These are phyloP conservation scores for Drosophila baimaii DNA, from an alignment of 1,140 invertebrate genomes.

Conservation along the genomic window DNA sequence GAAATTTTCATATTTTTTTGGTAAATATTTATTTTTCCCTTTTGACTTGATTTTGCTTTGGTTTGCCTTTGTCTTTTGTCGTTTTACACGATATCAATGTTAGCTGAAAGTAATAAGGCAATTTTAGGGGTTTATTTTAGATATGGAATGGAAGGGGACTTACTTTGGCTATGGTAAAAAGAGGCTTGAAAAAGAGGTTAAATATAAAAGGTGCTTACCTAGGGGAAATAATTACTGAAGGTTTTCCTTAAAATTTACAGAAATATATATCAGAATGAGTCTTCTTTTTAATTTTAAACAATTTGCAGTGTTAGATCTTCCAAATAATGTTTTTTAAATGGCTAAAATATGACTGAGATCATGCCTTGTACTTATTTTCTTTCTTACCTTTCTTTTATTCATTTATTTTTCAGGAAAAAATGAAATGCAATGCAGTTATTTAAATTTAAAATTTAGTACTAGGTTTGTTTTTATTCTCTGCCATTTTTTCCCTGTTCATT, in stretches of 20 bases:
- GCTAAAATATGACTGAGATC: too few species aligned
- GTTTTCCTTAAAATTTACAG: not conserved
- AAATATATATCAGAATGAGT: not conserved
- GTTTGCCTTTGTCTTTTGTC: constrained; percentile 17
- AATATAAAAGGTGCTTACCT: not conserved
- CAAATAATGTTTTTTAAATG: too few species aligned
- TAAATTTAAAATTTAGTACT: not conserved
- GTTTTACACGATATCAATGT: constrained; percentile 16
- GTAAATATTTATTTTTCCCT: constrained; percentile 55
- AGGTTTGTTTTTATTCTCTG: not conserved
- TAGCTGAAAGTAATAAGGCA: constrained; percentile 18
- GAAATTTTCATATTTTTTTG: constrained; percentile 42
- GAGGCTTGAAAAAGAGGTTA: too few species aligned
- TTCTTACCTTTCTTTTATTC: not conserved
- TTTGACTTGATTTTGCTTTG: constrained; percentile 28
- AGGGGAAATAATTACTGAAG: too few species aligned
- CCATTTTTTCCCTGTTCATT: not conserved
- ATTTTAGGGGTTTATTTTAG: constrained; percentile 3
- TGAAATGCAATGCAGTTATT: too few species aligned
- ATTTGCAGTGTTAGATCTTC: too few species aligned
- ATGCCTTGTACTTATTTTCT: not conserved
- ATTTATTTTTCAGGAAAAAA: too few species aligned
- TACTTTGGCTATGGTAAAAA: not conserved
- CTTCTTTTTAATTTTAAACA: too few species aligned
- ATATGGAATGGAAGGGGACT: not conserved